phyloP scores from a whole-genome alignment of 1,140 invertebrate genomes.

The Chrysomallon squamiferum region DNA sequence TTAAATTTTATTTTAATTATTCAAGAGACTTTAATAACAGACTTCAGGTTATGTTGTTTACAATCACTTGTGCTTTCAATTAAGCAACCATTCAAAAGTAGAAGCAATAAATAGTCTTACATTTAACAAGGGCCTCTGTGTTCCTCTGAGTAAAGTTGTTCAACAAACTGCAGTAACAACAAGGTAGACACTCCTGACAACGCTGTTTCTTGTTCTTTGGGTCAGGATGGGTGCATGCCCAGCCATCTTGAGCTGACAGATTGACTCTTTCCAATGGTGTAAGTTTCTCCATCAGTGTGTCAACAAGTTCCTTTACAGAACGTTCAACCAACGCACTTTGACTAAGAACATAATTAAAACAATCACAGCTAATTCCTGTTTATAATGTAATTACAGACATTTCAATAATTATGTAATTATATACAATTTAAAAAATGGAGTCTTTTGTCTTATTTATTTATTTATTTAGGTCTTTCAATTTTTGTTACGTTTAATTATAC shows the following conservation, averaged over 20 bases:
- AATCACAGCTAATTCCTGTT: too few relatives aligned
- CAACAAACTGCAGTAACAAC: slow-evolving; percentile 57
- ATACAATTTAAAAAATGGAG: too few relatives aligned
- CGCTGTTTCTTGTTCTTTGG: slow-evolving; percentile 57
- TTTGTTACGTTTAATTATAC: too few relatives aligned
- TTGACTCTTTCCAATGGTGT: slow-evolving; percentile 38
- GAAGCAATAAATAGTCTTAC: slow-evolving; percentile 32
- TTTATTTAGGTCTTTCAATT: too few relatives aligned
- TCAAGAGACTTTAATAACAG: too few relatives aligned
- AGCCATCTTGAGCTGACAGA: slow-evolving; percentile 48
- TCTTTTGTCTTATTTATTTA: too few relatives aligned
- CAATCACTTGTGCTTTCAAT: too few relatives aligned
- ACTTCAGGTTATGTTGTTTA: too few relatives aligned
- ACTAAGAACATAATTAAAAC: too few relatives aligned
- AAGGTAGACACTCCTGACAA: slow-evolving; percentile 61
- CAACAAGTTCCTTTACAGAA: slow-evolving; percentile 87
- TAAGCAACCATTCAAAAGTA: not conserved
- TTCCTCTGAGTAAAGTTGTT: slow-evolving; percentile 63
- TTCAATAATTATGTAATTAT: too few relatives aligned
- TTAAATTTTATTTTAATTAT: too few relatives aligned
- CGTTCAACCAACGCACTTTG: slow-evolving; percentile 91
- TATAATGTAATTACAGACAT: too few relatives aligned
- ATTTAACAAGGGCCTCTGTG: slow-evolving; percentile 64
- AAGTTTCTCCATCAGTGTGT: slow-evolving; percentile 69
- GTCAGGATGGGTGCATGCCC: slow-evolving; percentile 46